Percentiles rank a stretch among this genome's conserved stretches.
Conservation (phyloP, 2,888 invertebrate genomes). For the Agriotes lineatus region DNA sequence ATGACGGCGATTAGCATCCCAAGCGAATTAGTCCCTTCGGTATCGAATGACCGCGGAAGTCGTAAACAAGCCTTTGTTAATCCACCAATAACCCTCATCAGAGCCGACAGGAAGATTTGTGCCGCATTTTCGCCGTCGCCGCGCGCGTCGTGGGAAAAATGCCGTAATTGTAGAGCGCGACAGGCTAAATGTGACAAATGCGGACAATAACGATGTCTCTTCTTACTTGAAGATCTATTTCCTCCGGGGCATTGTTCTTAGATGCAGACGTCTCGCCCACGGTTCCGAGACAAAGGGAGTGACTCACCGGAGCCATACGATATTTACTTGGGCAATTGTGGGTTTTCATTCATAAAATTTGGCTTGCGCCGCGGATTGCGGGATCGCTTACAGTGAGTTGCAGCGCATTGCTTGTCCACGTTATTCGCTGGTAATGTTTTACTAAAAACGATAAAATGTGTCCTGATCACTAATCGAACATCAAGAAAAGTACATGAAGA, state of each 20-base stretch:
- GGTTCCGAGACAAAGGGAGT: constrained; percentile 28
- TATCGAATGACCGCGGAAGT: constrained; percentile 14
- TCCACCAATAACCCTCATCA: constrained; percentile 3
- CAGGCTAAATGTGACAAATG: constrained; percentile 29
- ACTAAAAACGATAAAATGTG: too few species aligned
- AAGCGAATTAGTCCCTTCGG: background rate
- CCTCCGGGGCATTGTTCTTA: constrained; percentile 31
- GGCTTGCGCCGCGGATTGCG: too few species aligned
- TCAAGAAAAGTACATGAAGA: too few species aligned
- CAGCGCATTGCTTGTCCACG: too few species aligned
- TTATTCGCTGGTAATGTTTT: too few species aligned
- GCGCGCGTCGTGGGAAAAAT: background rate
- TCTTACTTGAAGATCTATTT: constrained; percentile 33
- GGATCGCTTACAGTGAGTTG: too few species aligned
- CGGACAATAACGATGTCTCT: constrained; percentile 27
- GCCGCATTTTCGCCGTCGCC: background rate
- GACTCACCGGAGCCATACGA: constrained; percentile 20
- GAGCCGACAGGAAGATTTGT: constrained; percentile 8
- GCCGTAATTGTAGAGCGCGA: constrained; percentile 23
- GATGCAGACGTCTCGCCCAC: constrained; percentile 34
- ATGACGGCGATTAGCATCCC: background rate
- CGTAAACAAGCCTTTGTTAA: constrained; percentile 11
- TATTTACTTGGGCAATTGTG: background rate
- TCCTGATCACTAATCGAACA: too few species aligned
- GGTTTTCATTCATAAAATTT: background rate